Evolutionary conservation across 2,113 vertebrate species (phyloP), one percentile per base, ranked within the genome.

Genomic region (Passer montanus): DNA sequence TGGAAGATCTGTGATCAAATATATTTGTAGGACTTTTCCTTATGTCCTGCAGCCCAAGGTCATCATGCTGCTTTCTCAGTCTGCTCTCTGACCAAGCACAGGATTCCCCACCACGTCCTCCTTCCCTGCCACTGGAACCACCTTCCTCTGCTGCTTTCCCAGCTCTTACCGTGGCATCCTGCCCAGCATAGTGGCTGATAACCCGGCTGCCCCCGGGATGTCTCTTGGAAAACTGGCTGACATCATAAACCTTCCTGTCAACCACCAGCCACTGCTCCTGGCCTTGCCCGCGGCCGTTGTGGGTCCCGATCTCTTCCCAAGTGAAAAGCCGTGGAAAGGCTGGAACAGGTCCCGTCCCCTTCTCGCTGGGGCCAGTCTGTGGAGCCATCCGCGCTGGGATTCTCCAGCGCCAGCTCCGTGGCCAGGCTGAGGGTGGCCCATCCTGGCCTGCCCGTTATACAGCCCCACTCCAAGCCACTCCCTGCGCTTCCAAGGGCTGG

Each of bases 171-270:
- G 98, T 98, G 15, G 98, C 98, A 26, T 98, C 98, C 86, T 98
- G 97, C 27, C 98, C 98, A 0, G 98, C 98, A 16, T 98, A 98
- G 96, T 98, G 98, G 43, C 88, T 78, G 56, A 98, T 77, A 27
- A 98, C 97, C 13, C 97, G 92, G 31, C 90, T 93, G 64, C 98
- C 98, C 15, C 98, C 98, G 0, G 98, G 98, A 78, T 98, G 98
- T 3, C 27, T 84, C 50, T 78, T 83, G 58, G 47, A 56, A 37
- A 98, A 98, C 20, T 67, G 22, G 90, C 90, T 97, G 93, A 98
- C 74, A 77, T 98, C 89, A 11, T 98, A 98, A 79, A 98, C 98
- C 35, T 98, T 98, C 77, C 98, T 97, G 74, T 98, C 94, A 2
- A 98, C 95, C 80, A 98, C 98, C 20, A 98, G 94, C 98, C 98